A percentile compares a stretch with the other conserved stretches of the same genome.
These are phyloP conservation scores for Nycticorax nycticorax DNA, from an alignment of 2,113 vertebrate genomes.

Conservation along the genomic window DNA sequence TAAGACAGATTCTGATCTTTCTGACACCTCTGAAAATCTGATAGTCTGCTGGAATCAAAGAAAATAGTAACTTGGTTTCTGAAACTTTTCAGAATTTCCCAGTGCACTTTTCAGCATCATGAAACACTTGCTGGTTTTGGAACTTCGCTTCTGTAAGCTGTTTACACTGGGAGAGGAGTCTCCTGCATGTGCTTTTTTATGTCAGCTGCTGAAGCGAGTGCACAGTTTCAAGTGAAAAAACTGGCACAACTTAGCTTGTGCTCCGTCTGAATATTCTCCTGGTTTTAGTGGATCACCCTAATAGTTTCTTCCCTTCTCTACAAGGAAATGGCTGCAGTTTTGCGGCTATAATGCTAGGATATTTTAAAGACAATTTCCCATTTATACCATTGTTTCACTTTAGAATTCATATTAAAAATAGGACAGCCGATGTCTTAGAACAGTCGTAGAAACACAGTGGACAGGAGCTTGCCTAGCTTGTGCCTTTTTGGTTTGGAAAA, in stretches of 20 bases:
- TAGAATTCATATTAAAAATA: neutral
- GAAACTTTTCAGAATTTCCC: neutral
- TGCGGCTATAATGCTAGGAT: neutral
- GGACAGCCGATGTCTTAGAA: neutral
- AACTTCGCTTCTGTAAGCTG: neutral
- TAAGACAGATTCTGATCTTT: neutral
- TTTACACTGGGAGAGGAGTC: neutral
- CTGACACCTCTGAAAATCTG: neutral
- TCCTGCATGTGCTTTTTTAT: neutral
- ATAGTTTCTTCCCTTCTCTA: neutral
- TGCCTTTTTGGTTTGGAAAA: neutral
- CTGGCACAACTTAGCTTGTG: neutral
- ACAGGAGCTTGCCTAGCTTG: neutral
- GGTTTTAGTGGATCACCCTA: neutral
- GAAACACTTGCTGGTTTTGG: neutral
- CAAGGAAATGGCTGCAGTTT: neutral
- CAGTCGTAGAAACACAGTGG: neutral
- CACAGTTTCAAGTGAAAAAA: neutral
- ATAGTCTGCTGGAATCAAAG: neutral
- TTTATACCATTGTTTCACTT: neutral
- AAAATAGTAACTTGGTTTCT: neutral
- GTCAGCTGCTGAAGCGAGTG: neutral
- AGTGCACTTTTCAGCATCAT: neutral
- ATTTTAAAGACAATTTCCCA: neutral
- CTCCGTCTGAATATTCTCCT: neutral